These are phyloP conservation scores for Ciona savignyi DNA, from an alignment of 23 tunicate species.

Conservation along the genomic window DNA sequence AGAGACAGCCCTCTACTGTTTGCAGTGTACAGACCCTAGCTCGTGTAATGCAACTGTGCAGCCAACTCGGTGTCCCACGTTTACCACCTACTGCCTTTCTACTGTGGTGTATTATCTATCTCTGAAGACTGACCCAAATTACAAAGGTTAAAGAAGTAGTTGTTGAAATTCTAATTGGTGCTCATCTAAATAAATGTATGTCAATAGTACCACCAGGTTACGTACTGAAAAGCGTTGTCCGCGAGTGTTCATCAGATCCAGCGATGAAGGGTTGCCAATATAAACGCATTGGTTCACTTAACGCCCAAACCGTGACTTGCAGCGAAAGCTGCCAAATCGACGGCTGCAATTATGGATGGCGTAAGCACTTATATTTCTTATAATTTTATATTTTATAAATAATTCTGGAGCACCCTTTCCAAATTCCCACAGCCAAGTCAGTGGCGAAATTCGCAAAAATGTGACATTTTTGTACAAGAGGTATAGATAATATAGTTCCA, in stretches of 20 bases:
- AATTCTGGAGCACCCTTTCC: no score
- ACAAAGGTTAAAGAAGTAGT: not conserved
- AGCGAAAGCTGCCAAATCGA: not conserved
- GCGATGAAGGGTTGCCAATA: not conserved
- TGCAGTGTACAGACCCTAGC: not conserved
- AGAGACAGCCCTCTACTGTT: constrained; percentile 7
- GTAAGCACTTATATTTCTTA: no score
- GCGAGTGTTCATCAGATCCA: not conserved
- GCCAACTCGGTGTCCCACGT: not conserved
- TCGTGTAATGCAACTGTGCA: not conserved
- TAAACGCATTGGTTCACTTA: not conserved
- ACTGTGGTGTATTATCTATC: constrained; percentile 2
- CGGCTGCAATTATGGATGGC: not conserved
- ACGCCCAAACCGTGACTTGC: not conserved
- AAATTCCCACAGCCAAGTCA: not conserved
- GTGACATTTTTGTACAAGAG: no score
- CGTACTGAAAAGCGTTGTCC: not conserved
- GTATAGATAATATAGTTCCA: no score
- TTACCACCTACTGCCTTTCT: not conserved
- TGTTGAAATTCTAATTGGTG: not conserved
- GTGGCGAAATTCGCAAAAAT: not conserved
- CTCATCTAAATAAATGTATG: not conserved
- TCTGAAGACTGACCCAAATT: constrained; percentile 1
- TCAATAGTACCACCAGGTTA: not conserved
- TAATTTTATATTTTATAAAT: no score